These are phyloP conservation scores for Empidonax alnorum DNA, from an alignment of 2,113 vertebrate genomes.

Conservation along the genomic window DNA sequence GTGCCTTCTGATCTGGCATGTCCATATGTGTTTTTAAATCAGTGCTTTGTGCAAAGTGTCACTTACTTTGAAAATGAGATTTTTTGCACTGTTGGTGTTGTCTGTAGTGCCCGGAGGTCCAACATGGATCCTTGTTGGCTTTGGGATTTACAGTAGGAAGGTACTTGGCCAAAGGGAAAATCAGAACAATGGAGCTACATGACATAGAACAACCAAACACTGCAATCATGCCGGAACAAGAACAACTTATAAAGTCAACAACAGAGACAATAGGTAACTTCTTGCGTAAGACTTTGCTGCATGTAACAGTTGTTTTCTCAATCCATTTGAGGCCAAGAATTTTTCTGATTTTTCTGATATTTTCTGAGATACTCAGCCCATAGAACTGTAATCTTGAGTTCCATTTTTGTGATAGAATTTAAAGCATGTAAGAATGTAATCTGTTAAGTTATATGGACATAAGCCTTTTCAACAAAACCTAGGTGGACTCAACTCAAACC, in stretches of 20 bases:
- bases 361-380: not conserved
- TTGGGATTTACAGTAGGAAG: constrained; percentile 94
- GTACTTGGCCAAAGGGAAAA: constrained; percentile 86
- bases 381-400: not conserved
- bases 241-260: constrained; percentile 84
- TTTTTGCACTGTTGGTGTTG: constrained; percentile 21
- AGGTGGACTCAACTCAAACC: not conserved
- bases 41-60: not conserved
- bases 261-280: constrained; percentile 90
- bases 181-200: constrained; percentile 64
- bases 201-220: constrained; percentile 66
- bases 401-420: not conserved
- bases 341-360: not conserved
- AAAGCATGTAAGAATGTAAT: not conserved
- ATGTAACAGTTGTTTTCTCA: not conserved
- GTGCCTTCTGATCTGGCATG: not conserved
- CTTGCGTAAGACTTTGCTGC: not conserved
- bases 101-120: constrained; percentile 90
- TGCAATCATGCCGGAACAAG: constrained; percentile 78
- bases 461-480: not conserved
- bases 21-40: not conserved
- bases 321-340: not conserved
- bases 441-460: not conserved
- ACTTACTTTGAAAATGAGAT: constrained; percentile 21
- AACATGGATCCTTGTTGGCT: constrained; percentile 94